A percentile compares a stretch with the other conserved stretches of the same genome.
These are phyloP conservation scores for Anabacerthia variegaticeps DNA, from an alignment of 2,797 vertebrate species.

Conservation along the genomic window DNA sequence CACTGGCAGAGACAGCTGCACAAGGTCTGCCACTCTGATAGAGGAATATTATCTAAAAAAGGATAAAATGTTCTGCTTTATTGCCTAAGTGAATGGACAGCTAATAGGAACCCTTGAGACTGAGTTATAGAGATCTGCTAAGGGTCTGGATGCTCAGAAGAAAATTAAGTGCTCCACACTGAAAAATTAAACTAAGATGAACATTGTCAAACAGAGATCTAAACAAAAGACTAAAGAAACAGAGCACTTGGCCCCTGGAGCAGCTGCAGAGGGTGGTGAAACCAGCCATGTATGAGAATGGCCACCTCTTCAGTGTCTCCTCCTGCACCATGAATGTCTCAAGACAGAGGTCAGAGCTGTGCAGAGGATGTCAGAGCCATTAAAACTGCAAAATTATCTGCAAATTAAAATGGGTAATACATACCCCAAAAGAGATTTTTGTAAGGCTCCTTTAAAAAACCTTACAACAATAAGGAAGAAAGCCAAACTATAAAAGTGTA, in stretches of 20 bases:
- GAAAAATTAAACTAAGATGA: not conserved
- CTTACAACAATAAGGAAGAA: not conserved
- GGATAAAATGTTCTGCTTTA: not conserved
- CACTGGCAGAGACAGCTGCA: not conserved
- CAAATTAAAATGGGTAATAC: not conserved
- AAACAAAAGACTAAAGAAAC: not conserved
- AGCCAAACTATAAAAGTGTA: not conserved
- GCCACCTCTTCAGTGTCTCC: not conserved
- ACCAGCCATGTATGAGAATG: not conserved
- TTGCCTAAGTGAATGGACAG: not conserved
- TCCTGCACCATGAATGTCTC: not conserved
- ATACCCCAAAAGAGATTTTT: not conserved
- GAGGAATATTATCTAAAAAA: not conserved
- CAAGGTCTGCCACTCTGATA: not conserved
- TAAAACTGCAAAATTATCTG: not conserved
- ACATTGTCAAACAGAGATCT: not conserved
- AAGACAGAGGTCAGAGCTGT: not conserved
- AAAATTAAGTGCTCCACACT: not conserved
- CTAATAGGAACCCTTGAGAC: not conserved
- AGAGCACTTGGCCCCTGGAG: not conserved
- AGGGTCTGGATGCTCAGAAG: not conserved
- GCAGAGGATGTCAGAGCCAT: not conserved
- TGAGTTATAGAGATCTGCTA: not conserved
- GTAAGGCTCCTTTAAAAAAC: not conserved
- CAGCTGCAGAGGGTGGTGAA: not conserved